Conservation (phyloP, 1,140 invertebrate genomes). For the Latrodectus geometricus region DNA sequence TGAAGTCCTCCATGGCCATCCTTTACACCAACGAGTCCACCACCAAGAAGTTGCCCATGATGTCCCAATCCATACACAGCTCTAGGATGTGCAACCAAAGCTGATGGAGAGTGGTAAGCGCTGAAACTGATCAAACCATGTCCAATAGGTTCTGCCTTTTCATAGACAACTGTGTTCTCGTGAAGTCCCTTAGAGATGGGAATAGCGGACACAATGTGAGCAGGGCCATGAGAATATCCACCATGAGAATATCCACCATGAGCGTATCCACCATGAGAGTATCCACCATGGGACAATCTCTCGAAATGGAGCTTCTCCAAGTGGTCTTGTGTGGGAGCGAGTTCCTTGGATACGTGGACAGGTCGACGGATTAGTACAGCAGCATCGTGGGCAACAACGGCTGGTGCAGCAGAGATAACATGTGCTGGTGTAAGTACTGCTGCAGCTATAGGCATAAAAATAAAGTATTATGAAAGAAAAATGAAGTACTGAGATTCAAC, state of each 20-base stretch:
- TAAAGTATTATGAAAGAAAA: too few species aligned
- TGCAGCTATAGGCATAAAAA: too few species aligned
- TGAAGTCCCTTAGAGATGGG: not conserved
- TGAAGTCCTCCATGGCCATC: not conserved
- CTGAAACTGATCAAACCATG: slow-evolving; percentile 21
- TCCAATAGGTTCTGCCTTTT: slow-evolving; percentile 4
- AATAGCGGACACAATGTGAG: not conserved
- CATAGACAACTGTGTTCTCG: slow-evolving; percentile 2
- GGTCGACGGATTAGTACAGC: slow-evolving; percentile 3
- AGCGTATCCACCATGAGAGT: too few species aligned
- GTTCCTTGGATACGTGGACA: slow-evolving; percentile 14
- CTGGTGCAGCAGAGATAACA: slow-evolving; percentile 1
- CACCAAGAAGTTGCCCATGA: not conserved
- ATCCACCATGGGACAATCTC: not conserved
- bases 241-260: too few species aligned
- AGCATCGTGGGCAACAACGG: not conserved
- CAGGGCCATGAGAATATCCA: not conserved
- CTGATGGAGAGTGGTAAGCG: slow-evolving; percentile 3
- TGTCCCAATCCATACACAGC: not conserved
- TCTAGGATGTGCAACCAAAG: not conserved
- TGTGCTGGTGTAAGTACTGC: not conserved
- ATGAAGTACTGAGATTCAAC: too few species aligned
- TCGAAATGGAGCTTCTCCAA: slow-evolving; percentile 24
- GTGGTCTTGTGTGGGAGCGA: slow-evolving; percentile 21
- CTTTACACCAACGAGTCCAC: not conserved